phyloP scores from a whole-genome alignment of 2,888 invertebrate genomes.

The Idaea biselata region DNA sequence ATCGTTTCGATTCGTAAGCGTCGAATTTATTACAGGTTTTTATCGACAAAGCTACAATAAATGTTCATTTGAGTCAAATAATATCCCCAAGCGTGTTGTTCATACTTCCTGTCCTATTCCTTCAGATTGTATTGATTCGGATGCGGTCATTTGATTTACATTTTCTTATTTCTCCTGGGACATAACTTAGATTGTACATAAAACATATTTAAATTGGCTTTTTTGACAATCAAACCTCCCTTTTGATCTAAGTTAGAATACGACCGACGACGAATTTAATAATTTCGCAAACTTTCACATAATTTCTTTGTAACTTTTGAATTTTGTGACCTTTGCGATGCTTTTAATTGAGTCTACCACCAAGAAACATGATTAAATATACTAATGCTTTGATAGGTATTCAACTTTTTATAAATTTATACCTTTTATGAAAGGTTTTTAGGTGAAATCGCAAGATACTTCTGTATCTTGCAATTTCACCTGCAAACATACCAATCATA shows the following conservation, averaged over 20 bases:
- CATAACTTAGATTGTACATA: slow-evolving; percentile 2
- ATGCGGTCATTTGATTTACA: slow-evolving; percentile 32
- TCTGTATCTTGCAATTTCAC: too few relatives aligned
- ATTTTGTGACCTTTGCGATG: neutral
- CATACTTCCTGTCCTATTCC: slow-evolving; percentile 30
- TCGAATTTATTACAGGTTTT: slow-evolving; percentile 44
- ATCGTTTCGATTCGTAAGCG: slow-evolving; percentile 32
- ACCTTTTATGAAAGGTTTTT: too few relatives aligned
- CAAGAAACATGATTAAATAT: neutral
- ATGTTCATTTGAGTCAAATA: slow-evolving; percentile 37
- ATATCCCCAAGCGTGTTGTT: slow-evolving; percentile 42
- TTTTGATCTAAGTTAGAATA: slow-evolving; percentile 26
- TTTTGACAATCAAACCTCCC: slow-evolving; percentile 13
- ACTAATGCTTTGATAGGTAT: neutral
- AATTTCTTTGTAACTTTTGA: neutral
- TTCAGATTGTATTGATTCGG: slow-evolving; percentile 36
- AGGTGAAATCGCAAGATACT: too few relatives aligned
- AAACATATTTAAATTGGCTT: neutral
- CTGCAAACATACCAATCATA: too few relatives aligned
- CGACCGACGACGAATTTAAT: slow-evolving; percentile 4
- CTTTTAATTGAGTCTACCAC: neutral
- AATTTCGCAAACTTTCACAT: slow-evolving; percentile 3
- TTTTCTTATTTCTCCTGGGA: slow-evolving; percentile 37
- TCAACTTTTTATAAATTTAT: too few relatives aligned
- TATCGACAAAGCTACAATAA: slow-evolving; percentile 36